Evolutionary conservation across 2,113 vertebrate genomes (phyloP), one percentile per base, ranked within the genome.

Genomic region (Myocastor coypus): DNA sequence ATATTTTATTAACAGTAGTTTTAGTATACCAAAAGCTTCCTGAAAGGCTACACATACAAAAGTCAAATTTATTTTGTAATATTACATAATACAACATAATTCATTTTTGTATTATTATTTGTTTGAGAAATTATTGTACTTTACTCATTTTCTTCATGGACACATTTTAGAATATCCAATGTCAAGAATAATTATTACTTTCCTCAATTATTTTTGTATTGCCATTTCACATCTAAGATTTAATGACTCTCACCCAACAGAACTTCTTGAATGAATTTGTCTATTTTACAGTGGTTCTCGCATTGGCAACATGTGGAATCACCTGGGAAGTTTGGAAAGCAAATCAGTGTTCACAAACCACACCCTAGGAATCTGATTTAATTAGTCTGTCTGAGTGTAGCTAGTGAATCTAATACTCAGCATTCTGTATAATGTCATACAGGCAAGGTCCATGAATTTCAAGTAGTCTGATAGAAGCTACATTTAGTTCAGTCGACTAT

Each of bases 21-120:
- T 57, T 52, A 13, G 14, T 32, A 77, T 81, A 75, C 42, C 5
- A 40, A 42, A 30, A 55, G 11, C 91, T 93, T 17, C 14, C 8
- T 81, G 12, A 89, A 32, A 89, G 40, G 86, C 89, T 77, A 85
- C 9, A 77, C 19, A 89, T 19, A 92, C 32, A 95, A 81, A 95
- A 16, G 9, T 30, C 87, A 34, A 77, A 77, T 94, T 91, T 84
- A 82, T 89, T 77, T 80, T 30, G 86, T 37, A 7, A 3, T 73
- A 32, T 69, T 80, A 57, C 91, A 87, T 87, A 93, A 69, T 40
- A 16, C 20, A 94, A 52, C 78, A 46, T 90, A 91, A 84, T 61
- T 83, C 40, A 83, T 86, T 7, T 42, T 17, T 46, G n/a, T 37
- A 42, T 94, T 81, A 17, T 11, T 19, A 83, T 28, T 46, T 71